Evolutionary conservation across 2,113 vertebrate genomes (phyloP), one percentile per base, ranked within the genome.

Genomic region (Crotalus helleri): DNA sequence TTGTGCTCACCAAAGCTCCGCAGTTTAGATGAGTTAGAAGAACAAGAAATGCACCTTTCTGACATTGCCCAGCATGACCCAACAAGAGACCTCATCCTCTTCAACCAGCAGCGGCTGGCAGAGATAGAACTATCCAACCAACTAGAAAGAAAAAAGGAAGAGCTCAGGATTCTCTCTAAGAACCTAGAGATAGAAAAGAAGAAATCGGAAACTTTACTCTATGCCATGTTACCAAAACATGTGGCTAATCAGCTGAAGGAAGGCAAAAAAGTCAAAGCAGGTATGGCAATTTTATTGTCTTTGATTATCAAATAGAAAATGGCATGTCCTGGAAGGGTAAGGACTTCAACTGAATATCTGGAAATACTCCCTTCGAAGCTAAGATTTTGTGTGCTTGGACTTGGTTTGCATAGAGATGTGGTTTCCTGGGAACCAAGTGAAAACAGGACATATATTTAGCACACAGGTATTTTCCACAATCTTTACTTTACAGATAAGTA

Each of bases 241-340:
- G 97, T 98, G 11, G 98, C 98, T 92, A 98, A 96, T 95, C 97
- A 97, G 94, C 96, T 98, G 26, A 98, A 98, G 93, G 98, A 98
- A 54, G 98, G 97, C 53, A 95, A 97, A 93, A 98, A 97, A 17
- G 97, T 98, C 0, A 95, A 97, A 39, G 97, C 97, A 95, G 98
- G 97, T 98, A 95, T 2, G 74, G 39, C 1, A 1, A 0, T 4
- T 92, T 86, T 21, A 33, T 90, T 53, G 55, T 11, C 85, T 59
- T 92, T 91, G 33, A 26, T 74, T 6, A 81, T n/a, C 51, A 89
- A 81, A 87, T 24, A 6, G 61, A 19, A 49, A 74, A 17, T 87
- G 26, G 69, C 17, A 81, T 81, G 33, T 44, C 7, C 0, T 44
- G 33, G 17, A 81, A 44, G 33, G 17, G 19, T 21, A 19, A 81